Evolutionary conservation across 2,797 vertebrate species (phyloP), one percentile per base, ranked within the genome.

Genomic region (Crenichthys baileyi): DNA sequence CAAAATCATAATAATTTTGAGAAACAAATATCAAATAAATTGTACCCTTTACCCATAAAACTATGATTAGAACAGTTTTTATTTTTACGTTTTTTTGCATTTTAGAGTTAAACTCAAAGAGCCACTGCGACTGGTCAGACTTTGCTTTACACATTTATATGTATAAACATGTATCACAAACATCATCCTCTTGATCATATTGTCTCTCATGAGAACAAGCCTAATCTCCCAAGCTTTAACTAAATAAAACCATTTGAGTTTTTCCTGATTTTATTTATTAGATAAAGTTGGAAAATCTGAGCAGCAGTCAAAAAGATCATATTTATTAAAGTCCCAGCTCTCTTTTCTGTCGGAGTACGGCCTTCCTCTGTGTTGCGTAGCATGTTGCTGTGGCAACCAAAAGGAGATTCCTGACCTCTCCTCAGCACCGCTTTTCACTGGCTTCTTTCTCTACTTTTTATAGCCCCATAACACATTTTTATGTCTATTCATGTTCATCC

Each of bases 391-490:
- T 94, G 92, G 90, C 84, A 85, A 95, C 93, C 63, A 79, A 73
- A 86, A 91, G 92, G 94, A 92, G 89, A 94, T 95, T 93, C 93
- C 92, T 91, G 90, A 93, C 91, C 85, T 91, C 87, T 90, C 72
- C 79, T 90, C 92, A 85, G 87, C 85, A 83, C 85, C 76, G 83
- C 70, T 89, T 90, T 88, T 92, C 70, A 82, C 74, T 79, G 77
- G 72, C 77, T 67, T 88, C 76, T 56, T 26, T 74, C 73, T 81
- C 81, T 24, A 71, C 53, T 70, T 79, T 83, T 75, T n/a, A 8
- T 39, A 73, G 50, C 31, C 53, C 78, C 61, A 4, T 55, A 77
- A 61, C 67, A 39, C 29, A 73, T 78, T 63, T 75, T 11, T 15
- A 20, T 61, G 26, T 74, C 70, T 22, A 31, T 70, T 20, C n/a